Evolutionary conservation across 2,888 invertebrate species (phyloP), one percentile per base, ranked within the genome.

Genomic region (Spatulosminthurus flaviceps): DNA sequence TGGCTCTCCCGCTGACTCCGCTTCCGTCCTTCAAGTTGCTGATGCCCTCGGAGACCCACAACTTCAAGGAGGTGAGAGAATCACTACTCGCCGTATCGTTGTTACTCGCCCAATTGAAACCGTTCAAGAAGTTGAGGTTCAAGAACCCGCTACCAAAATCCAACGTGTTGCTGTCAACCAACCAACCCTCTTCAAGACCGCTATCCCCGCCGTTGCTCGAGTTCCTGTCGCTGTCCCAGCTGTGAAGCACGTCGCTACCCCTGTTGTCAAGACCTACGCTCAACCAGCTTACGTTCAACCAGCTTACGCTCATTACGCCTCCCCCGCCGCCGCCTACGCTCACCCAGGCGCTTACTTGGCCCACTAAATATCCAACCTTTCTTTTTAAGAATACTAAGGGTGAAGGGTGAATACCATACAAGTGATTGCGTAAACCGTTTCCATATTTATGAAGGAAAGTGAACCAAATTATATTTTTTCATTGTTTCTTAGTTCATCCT

Each of bases 91-190:
- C 43, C 89, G 91, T 81, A 90, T 91, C 81, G 91, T 91, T n/a
- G 89, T 91, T 64, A 90, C 89, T 83, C 89, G 90, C 80, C 91
- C 91, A 21, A 90, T 91, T 82, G 90, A 91, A 86, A 91, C 91
- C 1, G 88, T 91, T 22, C 90, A 91, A 84, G 90, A 91, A 86
- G 88, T 90, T 67, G 86, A 86, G 71, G 90, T 91, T 67, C 89
- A 90, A 69, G 90, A 91, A 86, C 91, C 91, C 42, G 89, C 90
- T 64, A 90, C 91, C 61, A 90, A 91, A 85, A 88, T 90, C 66
- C 90, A 90, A 83, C 88, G 90, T 81, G 88, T 90, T 16, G 89
- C 90, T 72, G 89, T 90, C n/a, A 90, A 90, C 78, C 89, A 90
- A 73, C 91, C 90, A 11, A 89, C 90, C 16, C 80, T 89, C 73